These are phyloP conservation scores for Boloria selene DNA, from an alignment of 2,888 invertebrate species.

Conservation along the genomic window DNA sequence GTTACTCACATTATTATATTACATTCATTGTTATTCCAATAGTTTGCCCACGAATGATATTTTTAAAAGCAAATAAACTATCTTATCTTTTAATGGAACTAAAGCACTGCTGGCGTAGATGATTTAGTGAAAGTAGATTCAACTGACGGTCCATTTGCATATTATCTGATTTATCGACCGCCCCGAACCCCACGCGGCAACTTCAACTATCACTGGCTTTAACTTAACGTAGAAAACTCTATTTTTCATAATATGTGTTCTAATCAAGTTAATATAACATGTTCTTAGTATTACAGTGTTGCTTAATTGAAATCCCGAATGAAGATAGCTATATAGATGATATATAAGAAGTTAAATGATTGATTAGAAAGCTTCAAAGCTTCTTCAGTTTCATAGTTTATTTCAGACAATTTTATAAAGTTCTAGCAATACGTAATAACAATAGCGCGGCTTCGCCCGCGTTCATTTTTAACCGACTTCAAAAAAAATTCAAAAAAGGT, in stretches of 20 bases:
- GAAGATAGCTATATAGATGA: too few relatives aligned
- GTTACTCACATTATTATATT: background rate
- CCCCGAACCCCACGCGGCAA: slow-evolving; percentile 19
- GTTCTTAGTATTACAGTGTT: too few relatives aligned
- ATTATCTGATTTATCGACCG: slow-evolving; percentile 38
- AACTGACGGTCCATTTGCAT: slow-evolving; percentile 37
- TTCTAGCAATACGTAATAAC: too few relatives aligned
- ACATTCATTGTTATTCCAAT: slow-evolving; percentile 10
- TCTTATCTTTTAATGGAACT: slow-evolving; percentile 38
- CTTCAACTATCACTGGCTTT: slow-evolving; percentile 14
- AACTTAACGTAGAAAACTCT: slow-evolving; percentile 16
- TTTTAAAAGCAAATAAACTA: slow-evolving; percentile 29
- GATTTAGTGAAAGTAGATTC: slow-evolving; percentile 32
- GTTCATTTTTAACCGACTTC: too few relatives aligned
- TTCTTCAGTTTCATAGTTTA: too few relatives aligned
- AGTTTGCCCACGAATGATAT: slow-evolving; percentile 12
- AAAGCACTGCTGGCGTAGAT: slow-evolving; percentile 34
- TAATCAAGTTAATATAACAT: background rate
- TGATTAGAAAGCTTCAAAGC: too few relatives aligned
- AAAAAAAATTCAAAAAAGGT: too few relatives aligned
- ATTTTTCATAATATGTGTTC: slow-evolving; percentile 5
- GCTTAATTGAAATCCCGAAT: too few relatives aligned
- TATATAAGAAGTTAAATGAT: too few relatives aligned
- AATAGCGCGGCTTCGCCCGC: too few relatives aligned
- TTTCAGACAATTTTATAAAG: too few relatives aligned